Conservation (phyloP, 2,888 invertebrate species). For the Ormyrus pomaceus region DNA sequence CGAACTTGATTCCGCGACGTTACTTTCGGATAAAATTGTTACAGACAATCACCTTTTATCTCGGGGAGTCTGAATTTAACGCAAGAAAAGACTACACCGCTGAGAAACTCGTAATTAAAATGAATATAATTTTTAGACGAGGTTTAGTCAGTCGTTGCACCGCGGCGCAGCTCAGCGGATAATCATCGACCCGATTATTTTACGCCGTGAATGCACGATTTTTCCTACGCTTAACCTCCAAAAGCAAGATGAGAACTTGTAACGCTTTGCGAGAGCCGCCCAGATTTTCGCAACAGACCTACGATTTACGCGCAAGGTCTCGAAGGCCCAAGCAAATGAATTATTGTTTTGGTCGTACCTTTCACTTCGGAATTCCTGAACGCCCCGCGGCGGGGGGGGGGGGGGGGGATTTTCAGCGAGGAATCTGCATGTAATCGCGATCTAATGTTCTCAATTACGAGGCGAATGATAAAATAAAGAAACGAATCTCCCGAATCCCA, state of each 20-base stretch:
- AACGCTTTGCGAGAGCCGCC: neutral
- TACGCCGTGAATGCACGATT: neutral
- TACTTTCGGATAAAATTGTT: no score
- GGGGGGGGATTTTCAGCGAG: no score
- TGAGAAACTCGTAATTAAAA: neutral
- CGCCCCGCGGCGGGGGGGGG: no score
- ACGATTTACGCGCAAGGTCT: constrained; percentile 3
- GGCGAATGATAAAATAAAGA: no score
- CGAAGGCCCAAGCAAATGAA: constrained; percentile 6
- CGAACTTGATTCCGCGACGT: no score
- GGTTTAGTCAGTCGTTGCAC: neutral
- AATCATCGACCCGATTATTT: constrained; percentile 13
- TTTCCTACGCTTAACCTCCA: neutral
- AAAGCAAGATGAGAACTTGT: neutral
- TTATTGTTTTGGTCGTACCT: constrained; percentile 1
- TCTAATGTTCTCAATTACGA: no score
- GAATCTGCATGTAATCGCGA: no score
- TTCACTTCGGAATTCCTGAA: constrained; percentile 2
- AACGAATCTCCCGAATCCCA: no score
- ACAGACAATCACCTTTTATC: no score
- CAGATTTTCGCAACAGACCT: neutral
- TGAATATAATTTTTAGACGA: neutral
- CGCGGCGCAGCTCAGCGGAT: no score
- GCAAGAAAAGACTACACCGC: no score
- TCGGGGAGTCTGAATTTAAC: no score